phyloP scores from a whole-genome alignment of 2,888 invertebrate species.

The Ditylenchus weischeri region DNA sequence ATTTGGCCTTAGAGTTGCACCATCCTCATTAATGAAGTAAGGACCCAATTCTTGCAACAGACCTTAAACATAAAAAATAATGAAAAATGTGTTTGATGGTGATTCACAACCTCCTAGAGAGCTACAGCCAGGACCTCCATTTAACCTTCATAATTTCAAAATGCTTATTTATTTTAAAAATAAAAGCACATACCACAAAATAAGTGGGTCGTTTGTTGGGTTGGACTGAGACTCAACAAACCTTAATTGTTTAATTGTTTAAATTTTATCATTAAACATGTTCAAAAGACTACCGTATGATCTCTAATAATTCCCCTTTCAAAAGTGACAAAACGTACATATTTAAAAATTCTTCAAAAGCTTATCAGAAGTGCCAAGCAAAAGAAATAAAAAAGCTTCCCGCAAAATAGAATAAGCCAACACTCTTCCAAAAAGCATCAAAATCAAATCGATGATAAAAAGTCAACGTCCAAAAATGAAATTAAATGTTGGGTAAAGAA shows the following conservation, averaged over 20 bases:
- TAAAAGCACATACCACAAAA: conserved; percentile 1
- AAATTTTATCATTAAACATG: too few species aligned
- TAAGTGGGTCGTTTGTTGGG: not conserved
- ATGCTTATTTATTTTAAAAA: not conserved
- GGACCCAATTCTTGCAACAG: not conserved
- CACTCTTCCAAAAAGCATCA: too few species aligned
- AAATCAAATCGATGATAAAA: too few species aligned
- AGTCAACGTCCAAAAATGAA: too few species aligned
- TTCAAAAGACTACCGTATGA: too few species aligned
- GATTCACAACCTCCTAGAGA: not conserved
- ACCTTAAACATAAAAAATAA: not conserved
- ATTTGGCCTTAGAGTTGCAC: not conserved
- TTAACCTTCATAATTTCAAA: not conserved
- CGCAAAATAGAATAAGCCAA: too few species aligned
- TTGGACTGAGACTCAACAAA: conserved; percentile 1
- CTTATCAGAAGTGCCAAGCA: too few species aligned
- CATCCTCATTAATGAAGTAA: not conserved
- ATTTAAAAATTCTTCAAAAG: too few species aligned
- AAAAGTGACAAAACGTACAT: too few species aligned
- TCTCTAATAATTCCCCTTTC: too few species aligned
- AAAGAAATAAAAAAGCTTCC: too few species aligned
- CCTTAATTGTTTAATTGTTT: not conserved
- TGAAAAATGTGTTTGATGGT: not conserved
- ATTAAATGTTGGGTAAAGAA: too few species aligned
- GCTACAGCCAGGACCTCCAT: conserved; percentile 1